Evolutionary conservation across 2,797 vertebrate species (phyloP).

Genomic region (Oophaga sylvatica): DNA sequence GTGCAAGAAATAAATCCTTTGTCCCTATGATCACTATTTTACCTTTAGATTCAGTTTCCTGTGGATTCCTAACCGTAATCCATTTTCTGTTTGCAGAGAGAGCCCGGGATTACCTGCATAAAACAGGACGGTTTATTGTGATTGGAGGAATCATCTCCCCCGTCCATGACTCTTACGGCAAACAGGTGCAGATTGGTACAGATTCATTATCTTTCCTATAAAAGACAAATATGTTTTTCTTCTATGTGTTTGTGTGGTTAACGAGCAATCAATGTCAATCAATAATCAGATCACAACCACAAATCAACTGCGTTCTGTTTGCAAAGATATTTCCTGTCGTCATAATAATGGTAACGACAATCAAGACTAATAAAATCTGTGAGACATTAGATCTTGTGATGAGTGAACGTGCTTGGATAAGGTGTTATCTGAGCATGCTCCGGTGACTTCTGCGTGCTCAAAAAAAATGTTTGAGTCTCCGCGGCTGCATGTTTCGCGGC

Average conservation of each 20-base stretch:
- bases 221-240: not conserved
- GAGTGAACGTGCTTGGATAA: too few relatives aligned
- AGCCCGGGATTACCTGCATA: slow-evolving; percentile 93
- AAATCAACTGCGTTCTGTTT: not conserved
- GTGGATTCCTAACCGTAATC: not conserved
- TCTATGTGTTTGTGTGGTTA: too few relatives aligned
- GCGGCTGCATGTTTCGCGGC: too few relatives aligned
- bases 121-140: slow-evolving; percentile 93
- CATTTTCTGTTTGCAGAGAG: slow-evolving; percentile 79
- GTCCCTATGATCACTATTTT: not conserved
- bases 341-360: not conserved
- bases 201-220: not conserved
- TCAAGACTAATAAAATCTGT: too few relatives aligned
- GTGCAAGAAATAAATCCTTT: too few relatives aligned
- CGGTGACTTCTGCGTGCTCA: too few relatives aligned
- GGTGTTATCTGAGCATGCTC: too few relatives aligned
- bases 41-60: not conserved
- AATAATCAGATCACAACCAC: not conserved
- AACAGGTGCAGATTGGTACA: slow-evolving; percentile 78
- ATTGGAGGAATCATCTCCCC: slow-evolving; percentile 97
- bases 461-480: too few relatives aligned
- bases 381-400: too few relatives aligned
- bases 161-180: slow-evolving; percentile 96
- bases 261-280: too few relatives aligned
- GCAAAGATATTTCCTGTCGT: not conserved